Conservation (phyloP, 2,888 invertebrate species). For the Andrena marginata region DNA sequence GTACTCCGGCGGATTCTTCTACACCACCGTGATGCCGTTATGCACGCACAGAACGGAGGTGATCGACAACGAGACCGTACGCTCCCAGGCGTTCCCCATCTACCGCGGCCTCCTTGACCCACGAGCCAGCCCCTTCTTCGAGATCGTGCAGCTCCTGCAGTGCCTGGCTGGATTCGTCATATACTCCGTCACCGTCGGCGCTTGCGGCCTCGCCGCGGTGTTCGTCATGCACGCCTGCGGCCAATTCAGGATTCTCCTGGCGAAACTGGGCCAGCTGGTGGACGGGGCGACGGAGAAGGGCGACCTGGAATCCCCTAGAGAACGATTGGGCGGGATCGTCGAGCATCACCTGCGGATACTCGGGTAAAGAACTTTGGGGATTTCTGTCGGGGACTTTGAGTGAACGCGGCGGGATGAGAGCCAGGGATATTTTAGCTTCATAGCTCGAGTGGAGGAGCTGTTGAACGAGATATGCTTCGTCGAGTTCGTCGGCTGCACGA, state of each 20-base stretch:
- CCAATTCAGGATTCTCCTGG: slow-evolving; percentile 76
- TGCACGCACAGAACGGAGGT: slow-evolving; percentile 67
- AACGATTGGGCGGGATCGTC: slow-evolving; percentile 70
- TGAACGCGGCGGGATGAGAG: too few relatives aligned
- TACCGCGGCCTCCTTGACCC: slow-evolving; percentile 75
- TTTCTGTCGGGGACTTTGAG: background rate
- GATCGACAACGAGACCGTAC: slow-evolving; percentile 71
- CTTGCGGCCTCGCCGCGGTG: slow-evolving; percentile 77
- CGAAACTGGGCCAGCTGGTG: slow-evolving; percentile 66
- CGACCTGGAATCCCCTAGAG: background rate
- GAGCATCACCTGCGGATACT: slow-evolving; percentile 75
- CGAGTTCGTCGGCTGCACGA: slow-evolving; percentile 79
- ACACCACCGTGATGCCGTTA: slow-evolving; percentile 77
- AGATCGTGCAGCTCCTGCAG: slow-evolving; percentile 77
- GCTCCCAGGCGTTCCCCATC: slow-evolving; percentile 76
- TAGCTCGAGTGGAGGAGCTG: slow-evolving; percentile 73
- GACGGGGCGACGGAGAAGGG: slow-evolving; percentile 21
- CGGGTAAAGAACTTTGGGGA: slow-evolving; percentile 56
- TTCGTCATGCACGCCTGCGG: slow-evolving; percentile 80
- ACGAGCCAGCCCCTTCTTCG: slow-evolving; percentile 74
- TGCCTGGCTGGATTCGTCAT: slow-evolving; percentile 76
- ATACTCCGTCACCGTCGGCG: slow-evolving; percentile 76
- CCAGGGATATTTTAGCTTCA: slow-evolving; percentile 71
- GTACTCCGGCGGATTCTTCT: slow-evolving; percentile 78
- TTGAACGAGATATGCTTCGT: slow-evolving; percentile 78